Percentiles rank a stretch among this genome's conserved stretches.
Evolutionary conservation across 2,797 vertebrate species (phyloP).

Genomic region (Meda fulgida): DNA sequence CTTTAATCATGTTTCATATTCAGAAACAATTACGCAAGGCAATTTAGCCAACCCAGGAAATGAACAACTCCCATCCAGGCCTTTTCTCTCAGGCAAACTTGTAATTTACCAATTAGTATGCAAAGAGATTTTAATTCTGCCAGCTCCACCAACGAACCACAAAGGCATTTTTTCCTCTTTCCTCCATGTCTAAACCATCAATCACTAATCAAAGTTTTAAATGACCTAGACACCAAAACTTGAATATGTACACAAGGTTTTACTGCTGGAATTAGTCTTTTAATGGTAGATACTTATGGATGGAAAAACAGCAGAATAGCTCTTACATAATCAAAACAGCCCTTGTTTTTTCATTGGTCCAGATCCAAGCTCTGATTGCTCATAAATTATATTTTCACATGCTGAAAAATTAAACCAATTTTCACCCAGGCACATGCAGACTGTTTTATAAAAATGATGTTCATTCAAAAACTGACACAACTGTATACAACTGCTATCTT

Average conservation of each 20-base stretch:
- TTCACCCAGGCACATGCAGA: background rate
- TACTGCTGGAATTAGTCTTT: slow-evolving; percentile 15
- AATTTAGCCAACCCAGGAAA: slow-evolving; percentile 56
- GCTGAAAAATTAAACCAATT: background rate
- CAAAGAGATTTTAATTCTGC: slow-evolving; percentile 61
- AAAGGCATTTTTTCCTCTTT: slow-evolving; percentile 32
- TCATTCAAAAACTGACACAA: background rate
- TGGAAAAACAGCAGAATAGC: background rate
- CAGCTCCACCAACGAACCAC: slow-evolving; percentile 57
- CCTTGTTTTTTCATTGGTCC: slow-evolving; percentile 16
- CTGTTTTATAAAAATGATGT: background rate
- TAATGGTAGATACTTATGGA: background rate
- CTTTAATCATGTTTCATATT: slow-evolving; percentile 60
- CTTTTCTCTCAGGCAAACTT: slow-evolving; percentile 50
- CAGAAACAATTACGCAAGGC: slow-evolving; percentile 50
- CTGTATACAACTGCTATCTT: slow-evolving; percentile 5
- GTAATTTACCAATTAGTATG: slow-evolving; percentile 67
- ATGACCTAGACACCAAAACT: slow-evolving; percentile 25
- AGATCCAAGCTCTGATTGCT: slow-evolving; percentile 44
- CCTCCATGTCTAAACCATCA: slow-evolving; percentile 48
- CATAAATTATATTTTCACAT: slow-evolving; percentile 36
- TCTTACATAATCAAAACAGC: slow-evolving; percentile 39
- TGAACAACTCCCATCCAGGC: slow-evolving; percentile 55
- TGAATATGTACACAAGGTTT: slow-evolving; percentile 27
- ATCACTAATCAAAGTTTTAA: slow-evolving; percentile 54